phyloP scores from a whole-genome alignment of 1,140 invertebrate genomes.

The Drosophila saltans region DNA sequence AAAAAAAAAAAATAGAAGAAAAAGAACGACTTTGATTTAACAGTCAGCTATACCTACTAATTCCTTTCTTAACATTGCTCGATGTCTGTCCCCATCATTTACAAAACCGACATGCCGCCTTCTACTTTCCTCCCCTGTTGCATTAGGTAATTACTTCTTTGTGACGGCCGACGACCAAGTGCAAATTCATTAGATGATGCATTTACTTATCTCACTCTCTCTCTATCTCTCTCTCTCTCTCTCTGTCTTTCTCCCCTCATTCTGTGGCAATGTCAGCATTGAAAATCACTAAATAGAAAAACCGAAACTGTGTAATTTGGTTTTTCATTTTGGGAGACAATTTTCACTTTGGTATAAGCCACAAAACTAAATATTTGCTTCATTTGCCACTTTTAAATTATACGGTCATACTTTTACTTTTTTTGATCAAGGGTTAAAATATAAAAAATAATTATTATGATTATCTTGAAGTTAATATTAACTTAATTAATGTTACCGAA shows the following conservation, averaged over 20 bases:
- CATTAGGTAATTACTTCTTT: slow-evolving; percentile 80
- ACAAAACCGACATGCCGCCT: too few relatives aligned
- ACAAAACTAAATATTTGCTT: not conserved
- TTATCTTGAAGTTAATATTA: too few relatives aligned
- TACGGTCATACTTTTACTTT: too few relatives aligned
- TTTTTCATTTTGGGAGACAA: not conserved
- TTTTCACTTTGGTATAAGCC: not conserved
- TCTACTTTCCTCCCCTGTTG: slow-evolving; percentile 16
- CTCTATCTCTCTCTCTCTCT: not conserved
- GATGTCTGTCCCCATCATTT: not conserved
- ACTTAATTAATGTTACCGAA: too few relatives aligned
- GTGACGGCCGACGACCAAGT: slow-evolving; percentile 61
- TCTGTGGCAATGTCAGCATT: not conserved
- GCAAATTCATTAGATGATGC: slow-evolving; percentile 74
- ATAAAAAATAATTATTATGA: too few relatives aligned
- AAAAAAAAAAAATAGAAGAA: not conserved
- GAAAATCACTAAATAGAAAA: not conserved
- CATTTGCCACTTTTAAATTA: too few relatives aligned
- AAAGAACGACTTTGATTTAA: slow-evolving; percentile 73
- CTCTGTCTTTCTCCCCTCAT: not conserved
- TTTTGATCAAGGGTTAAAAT: too few relatives aligned
- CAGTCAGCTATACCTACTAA: slow-evolving; percentile 23
- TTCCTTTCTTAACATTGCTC: slow-evolving; percentile 8
- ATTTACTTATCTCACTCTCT: slow-evolving; percentile 19
- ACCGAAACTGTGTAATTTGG: slow-evolving; percentile 3